Percentiles rank a stretch among this genome's conserved stretches.
Evolutionary conservation across 1,140 invertebrate species (phyloP).

Genomic region (Cardiocondyla obscurior): DNA sequence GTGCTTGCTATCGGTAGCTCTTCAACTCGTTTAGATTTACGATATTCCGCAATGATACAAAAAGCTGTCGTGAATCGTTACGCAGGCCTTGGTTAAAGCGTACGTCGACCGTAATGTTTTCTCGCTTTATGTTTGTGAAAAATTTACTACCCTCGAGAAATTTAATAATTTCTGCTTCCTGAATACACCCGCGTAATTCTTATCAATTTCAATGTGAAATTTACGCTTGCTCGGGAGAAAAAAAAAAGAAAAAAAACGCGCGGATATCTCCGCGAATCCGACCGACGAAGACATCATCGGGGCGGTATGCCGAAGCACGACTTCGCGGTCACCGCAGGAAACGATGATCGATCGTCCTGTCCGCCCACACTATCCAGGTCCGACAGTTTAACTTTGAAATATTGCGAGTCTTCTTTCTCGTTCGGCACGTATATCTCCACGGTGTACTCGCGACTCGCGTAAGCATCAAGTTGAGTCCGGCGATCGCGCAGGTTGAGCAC

Average conservation of each 20-base stretch:
- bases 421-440: slow-evolving; percentile 49
- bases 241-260: too few species aligned
- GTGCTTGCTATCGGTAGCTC: neutral
- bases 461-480: slow-evolving; percentile 26
- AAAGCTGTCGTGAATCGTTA: neutral
- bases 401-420: slow-evolving; percentile 53
- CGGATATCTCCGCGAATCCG: neutral
- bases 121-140: neutral
- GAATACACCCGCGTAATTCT: neutral
- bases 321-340: slow-evolving; percentile 45
- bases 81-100: neutral
- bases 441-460: slow-evolving; percentile 9
- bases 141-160: neutral
- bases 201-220: neutral
- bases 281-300: slow-evolving; percentile 24
- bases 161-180: neutral
- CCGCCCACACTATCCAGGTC: slow-evolving; percentile 60
- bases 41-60: neutral
- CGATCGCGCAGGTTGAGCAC: neutral
- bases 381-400: slow-evolving; percentile 71
- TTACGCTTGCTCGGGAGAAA: neutral
- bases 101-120: neutral
- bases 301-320: slow-evolving; percentile 14
- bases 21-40: neutral
- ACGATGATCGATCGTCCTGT: slow-evolving; percentile 66